phyloP scores from a whole-genome alignment of 30 jellyfish, hydroid and myxozoan genomes.

The Aurelia coerulea region DNA sequence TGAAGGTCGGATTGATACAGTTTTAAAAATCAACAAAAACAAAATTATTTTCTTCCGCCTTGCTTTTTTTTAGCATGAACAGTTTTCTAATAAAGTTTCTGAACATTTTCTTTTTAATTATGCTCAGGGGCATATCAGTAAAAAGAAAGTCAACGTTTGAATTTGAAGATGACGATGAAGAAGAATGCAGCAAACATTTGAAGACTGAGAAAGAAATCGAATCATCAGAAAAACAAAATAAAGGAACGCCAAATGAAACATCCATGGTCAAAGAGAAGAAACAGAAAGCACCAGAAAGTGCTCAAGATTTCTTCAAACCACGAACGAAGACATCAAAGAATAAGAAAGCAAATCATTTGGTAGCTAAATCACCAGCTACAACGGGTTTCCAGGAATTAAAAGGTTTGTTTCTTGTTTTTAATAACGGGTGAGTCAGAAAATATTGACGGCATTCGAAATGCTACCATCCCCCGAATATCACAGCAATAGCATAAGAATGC shows the following conservation, averaged over 20 bases:
- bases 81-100: no score
- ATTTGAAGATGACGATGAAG: slow-evolving; percentile 21
- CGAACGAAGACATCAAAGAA: slow-evolving; percentile 1
- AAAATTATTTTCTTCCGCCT: no score
- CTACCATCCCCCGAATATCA: no score
- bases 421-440: not conserved
- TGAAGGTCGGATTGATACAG: no score
- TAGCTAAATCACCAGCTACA: slow-evolving; percentile 39
- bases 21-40: no score
- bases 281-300: not conserved
- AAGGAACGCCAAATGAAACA: not conserved
- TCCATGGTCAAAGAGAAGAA: not conserved
- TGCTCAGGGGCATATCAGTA: slow-evolving; percentile 8
- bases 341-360: not conserved
- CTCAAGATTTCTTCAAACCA: not conserved
- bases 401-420: slow-evolving; percentile 9
- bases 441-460: no score
- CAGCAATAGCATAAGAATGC: no score
- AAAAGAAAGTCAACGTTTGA: slow-evolving; percentile 54
- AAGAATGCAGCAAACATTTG: slow-evolving; percentile 1
- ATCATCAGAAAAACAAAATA: not conserved
- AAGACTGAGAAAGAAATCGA: slow-evolving; percentile 1
- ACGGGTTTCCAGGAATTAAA: slow-evolving; percentile 40
- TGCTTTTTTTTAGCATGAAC: no score
- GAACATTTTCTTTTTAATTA: no score